Percentiles rank a stretch among this genome's conserved stretches.
phyloP scores from a whole-genome alignment of 2,888 invertebrate genomes.

The Drymonia ruficornis region DNA sequence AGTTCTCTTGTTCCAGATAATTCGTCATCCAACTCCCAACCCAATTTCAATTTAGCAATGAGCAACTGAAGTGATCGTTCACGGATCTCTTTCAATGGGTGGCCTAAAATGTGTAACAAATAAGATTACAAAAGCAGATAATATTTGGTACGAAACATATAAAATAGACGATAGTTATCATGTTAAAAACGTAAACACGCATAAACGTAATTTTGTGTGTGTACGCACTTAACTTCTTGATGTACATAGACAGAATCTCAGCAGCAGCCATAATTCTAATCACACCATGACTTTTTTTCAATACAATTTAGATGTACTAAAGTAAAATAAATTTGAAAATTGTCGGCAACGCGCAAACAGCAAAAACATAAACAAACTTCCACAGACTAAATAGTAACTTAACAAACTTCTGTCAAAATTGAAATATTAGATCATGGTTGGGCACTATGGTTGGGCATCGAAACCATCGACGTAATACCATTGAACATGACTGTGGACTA shows the following conservation, averaged over 20 bases:
- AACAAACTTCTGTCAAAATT: too few relatives aligned
- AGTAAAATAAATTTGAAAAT: too few relatives aligned
- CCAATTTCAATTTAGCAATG: slow-evolving; percentile 86
- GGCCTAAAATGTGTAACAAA: slow-evolving; percentile 62
- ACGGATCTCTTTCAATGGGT: slow-evolving; percentile 84
- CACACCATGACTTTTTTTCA: background rate
- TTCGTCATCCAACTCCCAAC: slow-evolving; percentile 86
- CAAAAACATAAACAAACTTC: too few relatives aligned
- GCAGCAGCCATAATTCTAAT: slow-evolving; percentile 34
- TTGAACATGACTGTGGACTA: too few relatives aligned
- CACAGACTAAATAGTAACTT: too few relatives aligned
- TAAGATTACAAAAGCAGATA: background rate
- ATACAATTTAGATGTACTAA: background rate
- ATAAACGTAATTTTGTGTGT: too few relatives aligned
- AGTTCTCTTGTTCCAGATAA: slow-evolving; percentile 84
- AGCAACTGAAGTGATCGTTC: slow-evolving; percentile 81
- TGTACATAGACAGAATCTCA: slow-evolving; percentile 49
- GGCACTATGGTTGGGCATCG: too few relatives aligned
- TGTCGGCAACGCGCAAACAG: too few relatives aligned
- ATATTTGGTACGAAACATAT: too few relatives aligned
- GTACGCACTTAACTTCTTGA: slow-evolving; percentile 66
- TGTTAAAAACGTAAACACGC: too few relatives aligned
- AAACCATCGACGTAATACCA: too few relatives aligned
- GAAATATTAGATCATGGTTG: too few relatives aligned
- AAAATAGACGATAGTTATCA: background rate